Evolutionary conservation across 2,888 invertebrate species (phyloP).

Genomic region (Strigamia maritima): DNA sequence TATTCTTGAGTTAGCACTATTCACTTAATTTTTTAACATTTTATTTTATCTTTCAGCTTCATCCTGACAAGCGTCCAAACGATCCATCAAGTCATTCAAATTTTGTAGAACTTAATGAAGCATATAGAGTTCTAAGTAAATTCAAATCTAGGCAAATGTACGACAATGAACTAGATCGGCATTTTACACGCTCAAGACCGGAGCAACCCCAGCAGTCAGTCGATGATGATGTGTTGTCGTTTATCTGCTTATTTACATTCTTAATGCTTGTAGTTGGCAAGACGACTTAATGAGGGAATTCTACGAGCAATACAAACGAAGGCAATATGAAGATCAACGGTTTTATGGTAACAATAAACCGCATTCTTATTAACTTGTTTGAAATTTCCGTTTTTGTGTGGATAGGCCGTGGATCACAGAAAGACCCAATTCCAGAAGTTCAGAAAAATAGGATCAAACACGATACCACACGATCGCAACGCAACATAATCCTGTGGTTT

Average conservation of each 20-base stretch:
- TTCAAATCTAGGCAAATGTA: background rate
- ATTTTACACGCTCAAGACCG: conserved; percentile 65
- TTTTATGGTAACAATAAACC: conserved; percentile 62
- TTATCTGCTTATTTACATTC: background rate
- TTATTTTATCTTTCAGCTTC: conserved; percentile 51
- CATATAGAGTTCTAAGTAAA: conserved; percentile 17
- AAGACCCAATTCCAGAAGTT: background rate
- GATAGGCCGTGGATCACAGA: background rate
- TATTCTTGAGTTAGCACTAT: too few species aligned
- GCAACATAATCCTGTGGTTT: conserved; percentile 62
- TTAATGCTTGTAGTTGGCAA: conserved; percentile 45
- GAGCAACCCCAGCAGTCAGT: background rate
- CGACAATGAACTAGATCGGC: background rate
- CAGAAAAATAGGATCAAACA: too few species aligned
- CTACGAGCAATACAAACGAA: conserved; percentile 50
- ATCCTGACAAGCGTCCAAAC: conserved; percentile 34
- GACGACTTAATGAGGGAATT: conserved; percentile 54
- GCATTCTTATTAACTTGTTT: background rate
- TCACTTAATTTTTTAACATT: conserved; percentile 57
- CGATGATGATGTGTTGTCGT: background rate
- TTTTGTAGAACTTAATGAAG: conserved; percentile 33
- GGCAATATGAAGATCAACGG: conserved; percentile 44
- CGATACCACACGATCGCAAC: conserved; percentile 56
- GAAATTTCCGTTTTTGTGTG: background rate
- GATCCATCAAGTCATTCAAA: conserved; percentile 14